Evolutionary conservation across 2,888 invertebrate species (phyloP).

Genomic region (Bugula neritina): DNA sequence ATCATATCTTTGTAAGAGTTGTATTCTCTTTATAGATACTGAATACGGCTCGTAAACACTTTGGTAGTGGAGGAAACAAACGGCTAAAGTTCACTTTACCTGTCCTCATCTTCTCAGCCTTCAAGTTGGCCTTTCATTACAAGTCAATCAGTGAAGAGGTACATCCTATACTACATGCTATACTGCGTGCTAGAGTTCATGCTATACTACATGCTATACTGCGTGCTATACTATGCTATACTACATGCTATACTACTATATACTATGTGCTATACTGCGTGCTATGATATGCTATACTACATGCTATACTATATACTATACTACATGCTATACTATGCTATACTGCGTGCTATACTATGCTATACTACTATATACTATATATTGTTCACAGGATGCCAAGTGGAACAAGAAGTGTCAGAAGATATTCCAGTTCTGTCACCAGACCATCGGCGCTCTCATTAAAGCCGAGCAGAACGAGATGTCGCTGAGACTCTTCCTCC

Average conservation of each 20-base stretch:
- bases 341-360: too few relatives aligned
- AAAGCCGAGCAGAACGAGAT: conserved; percentile 92
- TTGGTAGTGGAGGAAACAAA: conserved; percentile 81
- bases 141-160: conserved; percentile 70
- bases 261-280: too few relatives aligned
- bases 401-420: conserved; percentile 98
- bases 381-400: conserved; percentile 75
- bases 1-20: too few relatives aligned
- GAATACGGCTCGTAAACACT: conserved; percentile 77
- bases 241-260: too few relatives aligned
- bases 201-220: too few relatives aligned
- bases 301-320: too few relatives aligned
- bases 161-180: conserved; percentile 32
- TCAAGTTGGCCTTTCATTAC: conserved; percentile 71
- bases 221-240: too few relatives aligned
- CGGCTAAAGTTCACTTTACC: conserved; percentile 86
- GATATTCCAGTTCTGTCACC: conserved; percentile 95
- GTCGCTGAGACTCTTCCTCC: conserved; percentile 84
- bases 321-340: too few relatives aligned
- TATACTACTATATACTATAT: too few relatives aligned
- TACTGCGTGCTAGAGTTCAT: too few relatives aligned
- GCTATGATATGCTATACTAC: too few relatives aligned
- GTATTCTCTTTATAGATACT: too few relatives aligned
- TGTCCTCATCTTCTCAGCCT: conserved; percentile 88
- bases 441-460: conserved; percentile 85